A percentile compares a stretch with the other conserved stretches of the same genome.
Conservation (phyloP, 2,113 vertebrate species). For the Haliaeetus leucogaster region DNA sequence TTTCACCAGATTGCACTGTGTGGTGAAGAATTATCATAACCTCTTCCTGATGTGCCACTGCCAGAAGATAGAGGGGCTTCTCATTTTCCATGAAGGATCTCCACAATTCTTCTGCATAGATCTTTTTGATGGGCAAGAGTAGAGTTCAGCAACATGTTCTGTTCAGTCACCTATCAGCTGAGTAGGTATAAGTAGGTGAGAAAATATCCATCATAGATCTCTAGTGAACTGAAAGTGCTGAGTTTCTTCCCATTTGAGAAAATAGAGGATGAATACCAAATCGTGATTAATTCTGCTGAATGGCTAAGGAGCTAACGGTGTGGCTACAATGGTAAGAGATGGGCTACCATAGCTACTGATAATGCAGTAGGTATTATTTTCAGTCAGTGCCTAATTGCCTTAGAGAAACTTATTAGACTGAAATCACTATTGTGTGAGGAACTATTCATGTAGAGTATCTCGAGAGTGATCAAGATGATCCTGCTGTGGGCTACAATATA, state of each 20-base stretch:
- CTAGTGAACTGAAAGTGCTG: not conserved
- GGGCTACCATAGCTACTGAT: not conserved
- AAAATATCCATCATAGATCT: not conserved
- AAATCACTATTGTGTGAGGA: constrained; percentile 2
- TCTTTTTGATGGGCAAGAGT: not conserved
- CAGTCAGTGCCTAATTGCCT: constrained; percentile 22
- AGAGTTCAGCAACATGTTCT: not conserved
- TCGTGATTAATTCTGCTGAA: not conserved
- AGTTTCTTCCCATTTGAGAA: not conserved
- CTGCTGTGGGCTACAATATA: constrained; percentile 27
- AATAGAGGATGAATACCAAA: not conserved
- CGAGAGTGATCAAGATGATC: constrained; percentile 24
- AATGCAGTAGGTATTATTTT: constrained; percentile 21
- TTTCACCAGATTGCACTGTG: not conserved
- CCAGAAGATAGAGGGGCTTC: not conserved
- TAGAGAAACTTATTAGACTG: constrained; percentile 31
- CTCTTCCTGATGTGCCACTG: not conserved
- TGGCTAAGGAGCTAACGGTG: not conserved
- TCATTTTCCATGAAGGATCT: not conserved
- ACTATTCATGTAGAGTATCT: not conserved
- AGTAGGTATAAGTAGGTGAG: not conserved
- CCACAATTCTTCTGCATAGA: not conserved
- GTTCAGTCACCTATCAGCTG: not conserved
- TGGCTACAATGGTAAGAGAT: not conserved
- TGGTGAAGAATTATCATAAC: not conserved